phyloP scores from a whole-genome alignment of 2,113 vertebrate genomes.

The Cromileptes altivelis region DNA sequence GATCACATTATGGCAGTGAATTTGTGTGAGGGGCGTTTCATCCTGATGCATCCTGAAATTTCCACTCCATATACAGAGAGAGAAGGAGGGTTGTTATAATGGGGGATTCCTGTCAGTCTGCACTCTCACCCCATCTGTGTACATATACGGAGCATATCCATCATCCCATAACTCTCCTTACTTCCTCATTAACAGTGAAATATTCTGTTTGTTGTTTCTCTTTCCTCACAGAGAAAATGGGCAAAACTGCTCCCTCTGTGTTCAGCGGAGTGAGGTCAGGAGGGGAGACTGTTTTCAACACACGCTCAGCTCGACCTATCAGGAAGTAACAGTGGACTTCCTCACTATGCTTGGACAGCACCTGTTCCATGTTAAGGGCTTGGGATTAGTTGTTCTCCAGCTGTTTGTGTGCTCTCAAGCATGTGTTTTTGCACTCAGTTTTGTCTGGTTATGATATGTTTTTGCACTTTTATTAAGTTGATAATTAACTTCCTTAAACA shows the following conservation, averaged over 20 bases:
- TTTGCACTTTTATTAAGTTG: neutral
- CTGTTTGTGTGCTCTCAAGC: neutral
- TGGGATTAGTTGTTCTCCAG: neutral
- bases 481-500: neutral
- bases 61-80: constrained; percentile 84
- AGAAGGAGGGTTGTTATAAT: constrained; percentile 17
- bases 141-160: neutral
- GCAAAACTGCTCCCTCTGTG: constrained; percentile 89
- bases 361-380: constrained; percentile 9
- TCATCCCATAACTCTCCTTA: neutral
- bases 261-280: constrained; percentile 92
- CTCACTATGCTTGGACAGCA: neutral
- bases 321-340: constrained; percentile 63
- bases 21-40: constrained; percentile 38
- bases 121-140: constrained; percentile 7
- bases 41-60: constrained; percentile 68
- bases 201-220: constrained; percentile 17
- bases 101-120: constrained; percentile 34
- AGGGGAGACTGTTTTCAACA: constrained; percentile 90
- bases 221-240: constrained; percentile 88
- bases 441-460: neutral
- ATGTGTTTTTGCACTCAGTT: neutral
- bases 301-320: constrained; percentile 71
- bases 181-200: neutral
- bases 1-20: constrained; percentile 9